Conservation (phyloP, 2,797 vertebrate species). For the Zonotrichia albicollis region DNA sequence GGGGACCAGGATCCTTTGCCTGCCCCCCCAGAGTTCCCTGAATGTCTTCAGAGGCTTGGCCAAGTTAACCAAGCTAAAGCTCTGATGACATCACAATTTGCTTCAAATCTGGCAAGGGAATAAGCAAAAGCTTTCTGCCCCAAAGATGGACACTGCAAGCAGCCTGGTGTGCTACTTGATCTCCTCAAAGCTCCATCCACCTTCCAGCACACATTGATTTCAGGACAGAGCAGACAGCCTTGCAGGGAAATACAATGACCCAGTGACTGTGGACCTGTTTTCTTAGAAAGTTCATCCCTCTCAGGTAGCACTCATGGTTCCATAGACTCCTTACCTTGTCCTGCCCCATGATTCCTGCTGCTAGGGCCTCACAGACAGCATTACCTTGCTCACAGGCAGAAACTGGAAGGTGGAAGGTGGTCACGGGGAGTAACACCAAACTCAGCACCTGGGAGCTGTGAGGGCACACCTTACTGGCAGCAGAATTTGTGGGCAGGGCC, state of each 20-base stretch:
- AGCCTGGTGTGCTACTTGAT: not conserved
- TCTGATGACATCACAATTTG: not conserved
- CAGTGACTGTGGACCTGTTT: not conserved
- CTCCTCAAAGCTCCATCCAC: not conserved
- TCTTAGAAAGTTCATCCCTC: not conserved
- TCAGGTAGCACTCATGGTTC: not conserved
- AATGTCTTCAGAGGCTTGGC: not conserved
- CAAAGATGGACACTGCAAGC: accelerated
- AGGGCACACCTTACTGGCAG: not conserved
- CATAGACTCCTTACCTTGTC: not conserved
- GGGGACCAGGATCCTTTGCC: not conserved
- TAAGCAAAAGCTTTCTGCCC: not conserved
- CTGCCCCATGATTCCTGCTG: not conserved
- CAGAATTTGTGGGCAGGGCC: not conserved
- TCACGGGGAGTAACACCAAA: not conserved
- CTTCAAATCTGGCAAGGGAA: not conserved
- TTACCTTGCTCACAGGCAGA: not conserved
- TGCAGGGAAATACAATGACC: not conserved
- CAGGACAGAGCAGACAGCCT: accelerated
- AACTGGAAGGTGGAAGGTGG: not conserved
- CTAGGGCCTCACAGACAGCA: not conserved
- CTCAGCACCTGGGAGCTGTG: not conserved
- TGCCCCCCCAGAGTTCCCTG: not conserved
- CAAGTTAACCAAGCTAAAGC: not conserved
- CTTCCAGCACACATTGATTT: not conserved